phyloP scores from a whole-genome alignment of 1,140 invertebrate genomes.

The Plodia interpunctella region DNA sequence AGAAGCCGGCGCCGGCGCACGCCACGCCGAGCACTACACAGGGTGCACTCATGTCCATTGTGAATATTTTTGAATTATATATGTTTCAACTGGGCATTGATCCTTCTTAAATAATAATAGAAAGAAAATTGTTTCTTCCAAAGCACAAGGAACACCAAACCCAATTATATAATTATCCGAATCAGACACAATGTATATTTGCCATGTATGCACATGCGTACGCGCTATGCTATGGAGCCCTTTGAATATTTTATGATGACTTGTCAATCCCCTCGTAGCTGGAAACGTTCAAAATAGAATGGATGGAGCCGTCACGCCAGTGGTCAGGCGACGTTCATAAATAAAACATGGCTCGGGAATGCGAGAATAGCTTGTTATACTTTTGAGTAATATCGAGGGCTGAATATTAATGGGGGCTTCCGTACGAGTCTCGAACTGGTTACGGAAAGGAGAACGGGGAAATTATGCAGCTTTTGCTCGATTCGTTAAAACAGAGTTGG shows the following conservation, averaged over 20 bases:
- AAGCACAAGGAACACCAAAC: no score
- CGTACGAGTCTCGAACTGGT: not conserved
- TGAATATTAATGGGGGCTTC: not conserved
- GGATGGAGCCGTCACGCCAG: conserved; percentile 6
- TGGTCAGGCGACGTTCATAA: conserved; percentile 6
- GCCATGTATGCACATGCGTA: not conserved
- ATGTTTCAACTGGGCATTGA: no score
- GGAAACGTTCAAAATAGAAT: conserved; percentile 8
- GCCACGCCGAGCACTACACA: conserved; percentile 33
- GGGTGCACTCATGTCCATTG: conserved; percentile 28
- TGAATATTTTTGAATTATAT: not conserved
- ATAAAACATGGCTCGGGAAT: conserved; percentile 4
- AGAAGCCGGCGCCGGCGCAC: conserved; percentile 56
- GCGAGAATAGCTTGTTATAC: conserved; percentile 6
- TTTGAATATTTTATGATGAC: conserved; percentile 7
- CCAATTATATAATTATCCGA: not conserved
- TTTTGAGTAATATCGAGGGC: conserved; percentile 7
- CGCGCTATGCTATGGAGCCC: not conserved
- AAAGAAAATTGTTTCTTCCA: no score
- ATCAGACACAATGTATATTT: not conserved
- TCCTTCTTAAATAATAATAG: no score
- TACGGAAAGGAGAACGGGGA: conserved; percentile 1
- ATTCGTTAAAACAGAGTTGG: not conserved
- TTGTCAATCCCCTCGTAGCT: conserved; percentile 6
- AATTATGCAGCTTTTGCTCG: conserved; percentile 3